Conservation (phyloP, 2,113 vertebrate species). For the Hyla sarda region DNA sequence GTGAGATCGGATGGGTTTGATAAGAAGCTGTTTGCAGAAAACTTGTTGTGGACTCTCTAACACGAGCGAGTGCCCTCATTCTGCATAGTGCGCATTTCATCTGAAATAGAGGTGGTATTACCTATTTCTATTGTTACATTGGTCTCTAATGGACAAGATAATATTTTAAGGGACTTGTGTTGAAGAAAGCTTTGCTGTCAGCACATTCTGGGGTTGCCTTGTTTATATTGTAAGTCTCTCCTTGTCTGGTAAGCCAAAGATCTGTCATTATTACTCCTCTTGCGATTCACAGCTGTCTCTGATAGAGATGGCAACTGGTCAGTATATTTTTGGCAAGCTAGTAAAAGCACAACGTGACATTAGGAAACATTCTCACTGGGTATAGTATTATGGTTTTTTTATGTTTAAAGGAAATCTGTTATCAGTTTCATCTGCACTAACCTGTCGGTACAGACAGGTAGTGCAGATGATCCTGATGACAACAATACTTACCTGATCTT, state of each 20-base stretch:
- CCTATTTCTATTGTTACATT: neutral
- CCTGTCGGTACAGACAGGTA: too few relatives aligned
- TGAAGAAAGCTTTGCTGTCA: neutral
- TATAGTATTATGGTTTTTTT: too few relatives aligned
- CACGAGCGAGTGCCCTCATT: neutral
- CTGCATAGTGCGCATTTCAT: neutral
- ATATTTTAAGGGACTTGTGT: neutral
- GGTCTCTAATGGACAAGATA: neutral
- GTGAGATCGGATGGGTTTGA: slow-evolving; percentile 1
- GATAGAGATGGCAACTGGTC: slow-evolving; percentile 24
- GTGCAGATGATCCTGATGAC: too few relatives aligned
- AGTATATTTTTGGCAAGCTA: slow-evolving; percentile 38
- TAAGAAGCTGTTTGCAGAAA: slow-evolving; percentile 36
- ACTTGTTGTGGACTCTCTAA: neutral
- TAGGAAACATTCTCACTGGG: neutral
- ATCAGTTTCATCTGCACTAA: too few relatives aligned
- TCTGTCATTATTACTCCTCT: neutral
- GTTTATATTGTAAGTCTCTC: neutral
- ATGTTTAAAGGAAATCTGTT: too few relatives aligned
- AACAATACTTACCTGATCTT: too few relatives aligned
- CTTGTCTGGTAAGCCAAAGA: neutral
- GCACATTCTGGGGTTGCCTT: neutral
- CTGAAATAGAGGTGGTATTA: neutral
- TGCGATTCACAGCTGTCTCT: neutral
- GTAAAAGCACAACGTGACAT: neutral